Evolutionary conservation across 2,888 invertebrate genomes (phyloP).

Genomic region (Euplexia lucipara): DNA sequence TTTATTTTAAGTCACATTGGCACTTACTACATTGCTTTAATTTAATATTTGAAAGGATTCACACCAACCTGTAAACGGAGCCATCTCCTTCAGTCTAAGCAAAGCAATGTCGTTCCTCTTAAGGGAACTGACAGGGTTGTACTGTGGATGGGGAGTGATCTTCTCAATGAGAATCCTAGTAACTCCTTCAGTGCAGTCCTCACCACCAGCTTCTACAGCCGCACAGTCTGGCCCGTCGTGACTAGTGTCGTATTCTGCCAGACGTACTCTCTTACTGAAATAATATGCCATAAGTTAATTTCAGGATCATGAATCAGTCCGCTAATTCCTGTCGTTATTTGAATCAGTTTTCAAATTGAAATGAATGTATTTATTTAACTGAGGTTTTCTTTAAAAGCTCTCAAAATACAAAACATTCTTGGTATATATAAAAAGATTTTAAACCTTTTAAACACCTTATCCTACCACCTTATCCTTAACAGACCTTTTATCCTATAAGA

Average conservation of each 20-base stretch:
- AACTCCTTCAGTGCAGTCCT: slow-evolving; percentile 82
- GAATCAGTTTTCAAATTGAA: not conserved
- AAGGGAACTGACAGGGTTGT: slow-evolving; percentile 63
- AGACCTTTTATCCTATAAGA: no score
- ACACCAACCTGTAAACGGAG: slow-evolving; percentile 59
- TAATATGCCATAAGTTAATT: not conserved
- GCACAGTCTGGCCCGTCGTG: slow-evolving; percentile 82
- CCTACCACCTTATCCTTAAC: no score
- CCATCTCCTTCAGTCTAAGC: slow-evolving; percentile 76
- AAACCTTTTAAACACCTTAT: no score
- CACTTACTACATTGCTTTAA: no score
- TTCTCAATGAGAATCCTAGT: slow-evolving; percentile 76
- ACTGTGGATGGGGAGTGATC: slow-evolving; percentile 84
- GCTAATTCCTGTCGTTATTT: not conserved
- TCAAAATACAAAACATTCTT: no score
- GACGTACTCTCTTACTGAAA: slow-evolving; percentile 58
- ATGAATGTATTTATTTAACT: no score
- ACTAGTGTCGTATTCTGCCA: slow-evolving; percentile 88
- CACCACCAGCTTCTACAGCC: slow-evolving; percentile 66
- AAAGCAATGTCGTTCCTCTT: slow-evolving; percentile 86
- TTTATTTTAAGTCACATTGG: no score
- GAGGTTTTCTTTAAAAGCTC: no score
- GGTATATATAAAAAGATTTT: no score
- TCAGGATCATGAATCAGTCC: not conserved
- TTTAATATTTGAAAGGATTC: no score